A percentile compares a stretch with the other conserved stretches of the same genome.
Conservation (phyloP, 2,797 vertebrate genomes). For the Acanthiza pusilla region DNA sequence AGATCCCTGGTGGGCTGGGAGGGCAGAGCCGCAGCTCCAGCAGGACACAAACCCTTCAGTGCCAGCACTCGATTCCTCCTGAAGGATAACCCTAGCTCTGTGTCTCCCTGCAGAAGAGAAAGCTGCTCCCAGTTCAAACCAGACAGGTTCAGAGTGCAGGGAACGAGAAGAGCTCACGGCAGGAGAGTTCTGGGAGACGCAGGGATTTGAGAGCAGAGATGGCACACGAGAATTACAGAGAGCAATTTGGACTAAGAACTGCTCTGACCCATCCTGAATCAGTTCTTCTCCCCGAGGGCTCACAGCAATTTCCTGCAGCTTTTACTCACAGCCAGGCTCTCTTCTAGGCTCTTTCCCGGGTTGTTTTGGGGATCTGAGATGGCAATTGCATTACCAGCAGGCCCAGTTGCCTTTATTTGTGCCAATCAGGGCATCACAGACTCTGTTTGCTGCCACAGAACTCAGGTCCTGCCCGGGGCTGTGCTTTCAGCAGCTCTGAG, state of each 20-base stretch:
- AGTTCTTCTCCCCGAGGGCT: not conserved
- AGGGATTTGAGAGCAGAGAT: not conserved
- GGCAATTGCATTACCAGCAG: not conserved
- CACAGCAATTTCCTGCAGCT: slow-evolving; percentile 20
- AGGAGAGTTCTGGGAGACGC: not conserved
- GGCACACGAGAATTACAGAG: not conserved
- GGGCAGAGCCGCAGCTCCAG: too few relatives aligned
- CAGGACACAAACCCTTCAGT: too few relatives aligned
- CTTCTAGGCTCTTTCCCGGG: not conserved
- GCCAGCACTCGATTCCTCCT: too few relatives aligned
- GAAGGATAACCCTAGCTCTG: too few relatives aligned
- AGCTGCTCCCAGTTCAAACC: not conserved
- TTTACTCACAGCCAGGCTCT: not conserved
- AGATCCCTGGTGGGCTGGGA: not conserved
- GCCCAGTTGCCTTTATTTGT: not conserved
- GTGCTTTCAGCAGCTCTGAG: not conserved
- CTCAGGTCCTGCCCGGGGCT: not conserved
- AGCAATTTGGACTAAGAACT: slow-evolving; percentile 5
- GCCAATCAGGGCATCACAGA: not conserved
- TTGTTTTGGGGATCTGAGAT: not conserved
- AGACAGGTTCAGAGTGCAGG: not conserved
- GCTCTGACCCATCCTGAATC: not conserved
- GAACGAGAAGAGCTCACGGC: not conserved
- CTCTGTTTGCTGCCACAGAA: not conserved
- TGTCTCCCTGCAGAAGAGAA: not conserved